Evolutionary conservation across 2,113 vertebrate genomes (phyloP).

Genomic region (Cepphus grylle): DNA sequence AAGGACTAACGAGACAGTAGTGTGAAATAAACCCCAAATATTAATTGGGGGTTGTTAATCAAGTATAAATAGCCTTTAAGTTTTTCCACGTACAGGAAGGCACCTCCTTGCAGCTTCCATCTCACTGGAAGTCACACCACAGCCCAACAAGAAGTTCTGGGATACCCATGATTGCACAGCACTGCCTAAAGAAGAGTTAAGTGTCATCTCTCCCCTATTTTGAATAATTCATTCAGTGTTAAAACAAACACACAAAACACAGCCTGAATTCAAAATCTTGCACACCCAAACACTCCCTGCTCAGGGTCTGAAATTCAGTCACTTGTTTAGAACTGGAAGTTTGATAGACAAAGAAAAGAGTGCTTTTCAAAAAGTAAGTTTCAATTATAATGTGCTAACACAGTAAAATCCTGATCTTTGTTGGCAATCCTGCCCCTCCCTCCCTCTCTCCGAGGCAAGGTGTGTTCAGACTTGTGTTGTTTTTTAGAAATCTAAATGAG

Average conservation of each 20-base stretch:
- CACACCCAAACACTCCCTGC: not conserved
- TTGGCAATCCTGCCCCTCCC: not conserved
- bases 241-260: not conserved
- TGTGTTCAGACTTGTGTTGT: not conserved
- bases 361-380: not conserved
- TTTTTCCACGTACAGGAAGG: not conserved
- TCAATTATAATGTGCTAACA: not conserved
- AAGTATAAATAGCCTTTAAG: not conserved
- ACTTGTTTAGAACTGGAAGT: not conserved
- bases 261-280: not conserved
- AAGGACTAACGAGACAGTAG: not conserved
- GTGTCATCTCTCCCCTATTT: accelerated
- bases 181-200: not conserved
- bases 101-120: not conserved
- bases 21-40: not conserved
- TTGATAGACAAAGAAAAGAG: not conserved
- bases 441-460: not conserved
- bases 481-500: not conserved
- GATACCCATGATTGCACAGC: not conserved
- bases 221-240: not conserved
- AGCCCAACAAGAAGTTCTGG: not conserved
- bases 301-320: not conserved
- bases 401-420: not conserved
- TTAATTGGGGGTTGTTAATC: not conserved
- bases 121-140: not conserved